Evolutionary conservation across 2,113 vertebrate genomes (phyloP).

Genomic region (Mystacornis crossleyi): DNA sequence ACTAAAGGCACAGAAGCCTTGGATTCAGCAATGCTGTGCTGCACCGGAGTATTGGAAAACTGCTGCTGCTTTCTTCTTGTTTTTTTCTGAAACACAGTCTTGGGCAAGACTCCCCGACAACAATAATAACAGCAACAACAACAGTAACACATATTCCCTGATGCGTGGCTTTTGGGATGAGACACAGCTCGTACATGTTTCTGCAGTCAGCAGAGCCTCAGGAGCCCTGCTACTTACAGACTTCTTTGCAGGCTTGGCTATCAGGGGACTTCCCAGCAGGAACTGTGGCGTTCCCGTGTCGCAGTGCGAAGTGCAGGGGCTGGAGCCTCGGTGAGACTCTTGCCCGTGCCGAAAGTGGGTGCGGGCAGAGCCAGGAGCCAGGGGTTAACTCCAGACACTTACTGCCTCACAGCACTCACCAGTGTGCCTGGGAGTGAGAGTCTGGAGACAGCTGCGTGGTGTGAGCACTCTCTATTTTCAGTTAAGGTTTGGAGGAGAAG

Average conservation of each 20-base stretch:
- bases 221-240: not conserved
- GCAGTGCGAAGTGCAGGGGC: fast-evolving
- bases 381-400: not conserved
- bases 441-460: not conserved
- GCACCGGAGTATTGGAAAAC: not conserved
- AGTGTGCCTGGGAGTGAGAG: not conserved
- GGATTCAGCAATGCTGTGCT: not conserved
- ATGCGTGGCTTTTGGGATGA: not conserved
- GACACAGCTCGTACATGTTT: not conserved
- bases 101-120: not conserved
- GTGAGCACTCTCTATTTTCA: not conserved
- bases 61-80: not conserved
- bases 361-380: not conserved
- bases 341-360: fast-evolving
- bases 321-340: not conserved
- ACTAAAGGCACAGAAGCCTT: not conserved
- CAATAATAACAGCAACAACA: fast-evolving
- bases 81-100: not conserved
- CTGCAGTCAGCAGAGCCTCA: not conserved
- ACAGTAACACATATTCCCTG: not conserved
- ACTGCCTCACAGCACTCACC: not conserved
- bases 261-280: not conserved
- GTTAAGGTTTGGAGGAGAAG: not conserved
- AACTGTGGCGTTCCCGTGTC: not conserved
- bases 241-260: not conserved